Percentiles rank a stretch among this genome's conserved stretches.
Conservation (phyloP, 2,113 vertebrate species). For the Mastomys coucha region DNA sequence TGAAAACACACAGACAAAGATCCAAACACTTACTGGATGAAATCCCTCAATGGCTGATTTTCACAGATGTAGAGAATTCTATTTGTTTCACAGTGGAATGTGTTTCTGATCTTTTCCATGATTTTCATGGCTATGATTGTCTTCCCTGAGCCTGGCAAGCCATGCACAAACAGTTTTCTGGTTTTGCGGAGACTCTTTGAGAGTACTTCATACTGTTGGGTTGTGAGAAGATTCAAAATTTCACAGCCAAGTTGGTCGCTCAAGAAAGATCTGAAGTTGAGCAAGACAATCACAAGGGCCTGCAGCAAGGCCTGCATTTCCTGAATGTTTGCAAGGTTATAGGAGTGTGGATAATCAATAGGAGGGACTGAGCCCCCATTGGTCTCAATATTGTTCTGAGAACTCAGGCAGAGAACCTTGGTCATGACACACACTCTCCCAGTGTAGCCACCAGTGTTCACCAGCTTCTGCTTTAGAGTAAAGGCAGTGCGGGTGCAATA, state of each 20-base stretch:
- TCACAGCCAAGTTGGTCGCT: slow-evolving; percentile 81
- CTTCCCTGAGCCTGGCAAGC: slow-evolving; percentile 86
- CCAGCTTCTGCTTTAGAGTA: slow-evolving; percentile 83
- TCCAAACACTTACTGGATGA: slow-evolving; percentile 76
- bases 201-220: slow-evolving; percentile 82
- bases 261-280: slow-evolving; percentile 79
- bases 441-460: slow-evolving; percentile 82
- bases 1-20: neutral
- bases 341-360: slow-evolving; percentile 63
- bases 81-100: slow-evolving; percentile 17
- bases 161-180: slow-evolving; percentile 82
- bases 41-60: slow-evolving; percentile 75
- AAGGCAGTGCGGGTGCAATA: slow-evolving; percentile 55
- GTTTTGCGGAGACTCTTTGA: slow-evolving; percentile 76
- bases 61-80: slow-evolving; percentile 86
- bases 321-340: neutral
- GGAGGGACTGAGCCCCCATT: neutral
- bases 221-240: slow-evolving; percentile 83
- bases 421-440: slow-evolving; percentile 74
- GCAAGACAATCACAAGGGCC: slow-evolving; percentile 77
- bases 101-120: slow-evolving; percentile 82
- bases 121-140: slow-evolving; percentile 83
- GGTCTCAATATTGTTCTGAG: fast-evolving
- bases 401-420: slow-evolving; percentile 65
- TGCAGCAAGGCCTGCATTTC: slow-evolving; percentile 70